These are phyloP conservation scores for Corythucha ciliata DNA, from an alignment of 2,888 invertebrate species.

Conservation along the genomic window DNA sequence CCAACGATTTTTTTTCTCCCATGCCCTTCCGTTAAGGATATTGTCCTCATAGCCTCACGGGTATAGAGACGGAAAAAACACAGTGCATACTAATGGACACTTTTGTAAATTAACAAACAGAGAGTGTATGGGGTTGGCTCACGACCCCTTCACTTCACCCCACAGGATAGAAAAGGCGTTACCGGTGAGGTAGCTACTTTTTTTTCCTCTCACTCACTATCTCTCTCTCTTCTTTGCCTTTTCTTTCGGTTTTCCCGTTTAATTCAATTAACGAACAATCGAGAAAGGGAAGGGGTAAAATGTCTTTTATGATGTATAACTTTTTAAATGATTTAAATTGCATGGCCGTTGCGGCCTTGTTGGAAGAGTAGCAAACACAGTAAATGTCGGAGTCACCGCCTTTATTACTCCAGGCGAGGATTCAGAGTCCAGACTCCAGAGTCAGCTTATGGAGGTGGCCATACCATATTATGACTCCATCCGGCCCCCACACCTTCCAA, in stretches of 20 bases:
- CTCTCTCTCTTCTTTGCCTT: background rate
- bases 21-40: constrained; percentile 17
- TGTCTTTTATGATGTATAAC: no score
- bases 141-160: no score
- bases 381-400: no score
- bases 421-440: no score
- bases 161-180: constrained; percentile 12
- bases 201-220: background rate
- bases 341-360: no score
- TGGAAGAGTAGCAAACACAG: no score
- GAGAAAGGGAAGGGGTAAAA: no score
- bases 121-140: constrained; percentile 20
- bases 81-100: constrained; percentile 26
- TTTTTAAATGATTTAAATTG: no score
- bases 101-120: constrained; percentile 27
- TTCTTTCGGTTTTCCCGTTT: constrained; percentile 3
- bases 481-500: no score
- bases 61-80: constrained; percentile 18
- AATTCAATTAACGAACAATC: constrained; percentile 26
- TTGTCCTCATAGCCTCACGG: constrained; percentile 7
- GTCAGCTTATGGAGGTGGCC: no score
- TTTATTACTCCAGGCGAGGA: no score
- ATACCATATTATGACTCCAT: no score
- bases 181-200: constrained; percentile 15
- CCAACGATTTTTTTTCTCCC: constrained; percentile 12